Evolutionary conservation across 2,113 vertebrate species (phyloP).

Genomic region (Tor tambroides): DNA sequence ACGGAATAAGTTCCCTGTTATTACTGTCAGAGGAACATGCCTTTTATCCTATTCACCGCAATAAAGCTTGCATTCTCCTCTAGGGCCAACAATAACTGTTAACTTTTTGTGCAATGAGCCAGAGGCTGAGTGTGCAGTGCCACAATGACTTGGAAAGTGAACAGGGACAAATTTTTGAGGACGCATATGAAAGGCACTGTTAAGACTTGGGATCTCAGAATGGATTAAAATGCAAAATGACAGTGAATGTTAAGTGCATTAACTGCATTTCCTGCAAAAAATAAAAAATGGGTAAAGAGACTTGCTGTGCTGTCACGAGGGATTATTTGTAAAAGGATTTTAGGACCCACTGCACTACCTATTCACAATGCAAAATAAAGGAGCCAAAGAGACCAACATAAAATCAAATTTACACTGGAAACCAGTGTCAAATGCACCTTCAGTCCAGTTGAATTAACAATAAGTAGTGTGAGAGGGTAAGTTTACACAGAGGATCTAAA

Average conservation of each 20-base stretch:
- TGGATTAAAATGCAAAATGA: background rate
- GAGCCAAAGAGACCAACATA: background rate
- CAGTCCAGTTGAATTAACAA: background rate
- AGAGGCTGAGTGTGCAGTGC: conserved; percentile 7
- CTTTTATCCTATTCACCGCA: conserved; percentile 20
- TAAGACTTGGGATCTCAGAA: background rate
- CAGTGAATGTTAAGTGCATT: background rate
- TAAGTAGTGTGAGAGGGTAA: background rate
- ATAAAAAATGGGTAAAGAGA: background rate
- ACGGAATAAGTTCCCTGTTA: conserved; percentile 44
- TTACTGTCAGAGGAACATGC: conserved; percentile 46
- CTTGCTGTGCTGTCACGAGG: background rate
- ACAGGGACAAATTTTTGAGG: background rate
- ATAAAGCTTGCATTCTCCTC: conserved; percentile 12
- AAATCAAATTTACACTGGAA: background rate
- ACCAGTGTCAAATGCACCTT: conserved; percentile 2
- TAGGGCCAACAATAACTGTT: conserved; percentile 21
- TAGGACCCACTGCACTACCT: conserved; percentile 3
- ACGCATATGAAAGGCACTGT: background rate
- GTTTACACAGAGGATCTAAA: conserved; percentile 30
- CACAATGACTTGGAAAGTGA: background rate
- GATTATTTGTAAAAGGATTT: conserved; percentile 25
- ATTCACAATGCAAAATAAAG: background rate
- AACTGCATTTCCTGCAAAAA: background rate
- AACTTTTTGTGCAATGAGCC: conserved; percentile 32